A percentile compares a stretch with the other conserved stretches of the same genome.
Evolutionary conservation across 2,113 vertebrate genomes (phyloP).

Genomic region (Callorhinus ursinus): DNA sequence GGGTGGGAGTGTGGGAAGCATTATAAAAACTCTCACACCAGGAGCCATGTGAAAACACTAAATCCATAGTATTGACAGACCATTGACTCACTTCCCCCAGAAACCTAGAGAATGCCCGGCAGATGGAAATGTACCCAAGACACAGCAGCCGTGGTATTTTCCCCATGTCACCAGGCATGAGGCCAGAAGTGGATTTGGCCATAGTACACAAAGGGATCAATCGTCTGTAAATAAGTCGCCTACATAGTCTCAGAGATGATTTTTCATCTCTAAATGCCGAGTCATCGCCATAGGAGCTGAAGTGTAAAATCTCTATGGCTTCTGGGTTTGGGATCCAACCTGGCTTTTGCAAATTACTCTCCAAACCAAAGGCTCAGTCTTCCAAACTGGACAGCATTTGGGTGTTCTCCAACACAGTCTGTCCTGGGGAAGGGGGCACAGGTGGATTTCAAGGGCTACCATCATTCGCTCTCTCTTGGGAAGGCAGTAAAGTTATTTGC

Average conservation of each 20-base stretch:
- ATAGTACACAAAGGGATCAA: slow-evolving; percentile 12
- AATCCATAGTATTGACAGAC: slow-evolving; percentile 52
- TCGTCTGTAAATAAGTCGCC: slow-evolving; percentile 58
- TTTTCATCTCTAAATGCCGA: slow-evolving; percentile 56
- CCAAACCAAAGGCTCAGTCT: neutral
- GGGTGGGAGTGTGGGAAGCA: neutral
- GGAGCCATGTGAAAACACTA: slow-evolving; percentile 12
- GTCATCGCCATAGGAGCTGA: neutral
- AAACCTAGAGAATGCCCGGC: slow-evolving; percentile 4
- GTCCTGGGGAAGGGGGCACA: no score
- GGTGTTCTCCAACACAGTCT: neutral
- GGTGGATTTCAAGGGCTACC: neutral
- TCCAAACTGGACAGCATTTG: neutral
- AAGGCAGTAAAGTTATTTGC: neutral
- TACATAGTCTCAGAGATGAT: slow-evolving; percentile 34
- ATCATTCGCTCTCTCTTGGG: neutral
- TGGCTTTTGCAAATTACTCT: slow-evolving; percentile 42
- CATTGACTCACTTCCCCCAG: slow-evolving; percentile 51
- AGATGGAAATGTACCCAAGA: slow-evolving; percentile 62
- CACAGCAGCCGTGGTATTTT: slow-evolving; percentile 44
- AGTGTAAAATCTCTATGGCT: neutral
- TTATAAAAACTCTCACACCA: slow-evolving; percentile 14
- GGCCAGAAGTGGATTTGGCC: slow-evolving; percentile 60
- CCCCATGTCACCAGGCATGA: slow-evolving; percentile 14
- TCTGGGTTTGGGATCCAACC: slow-evolving; percentile 35